Evolutionary conservation across 2,888 invertebrate species (phyloP).

Genomic region (Mellilla xanthometata): DNA sequence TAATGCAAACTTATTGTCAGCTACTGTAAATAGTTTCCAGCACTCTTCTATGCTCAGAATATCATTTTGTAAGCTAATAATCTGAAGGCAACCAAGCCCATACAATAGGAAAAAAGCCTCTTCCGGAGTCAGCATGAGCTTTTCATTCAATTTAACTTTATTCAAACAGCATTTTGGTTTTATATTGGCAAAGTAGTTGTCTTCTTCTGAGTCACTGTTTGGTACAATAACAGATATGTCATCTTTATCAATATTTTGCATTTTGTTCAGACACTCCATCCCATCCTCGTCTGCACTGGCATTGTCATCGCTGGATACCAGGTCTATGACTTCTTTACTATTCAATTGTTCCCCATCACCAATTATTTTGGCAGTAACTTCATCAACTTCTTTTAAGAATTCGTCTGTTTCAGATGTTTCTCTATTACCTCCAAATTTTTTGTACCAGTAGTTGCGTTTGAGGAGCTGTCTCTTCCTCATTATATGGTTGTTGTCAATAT

Average conservation of each 20-base stretch:
- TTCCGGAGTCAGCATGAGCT: slow-evolving; percentile 86
- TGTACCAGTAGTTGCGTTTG: slow-evolving; percentile 81
- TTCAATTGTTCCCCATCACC: slow-evolving; percentile 45
- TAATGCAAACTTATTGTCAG: slow-evolving; percentile 84
- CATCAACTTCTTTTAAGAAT: slow-evolving; percentile 59
- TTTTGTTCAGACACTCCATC: slow-evolving; percentile 31
- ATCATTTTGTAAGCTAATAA: slow-evolving; percentile 77
- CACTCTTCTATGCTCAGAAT: slow-evolving; percentile 75
- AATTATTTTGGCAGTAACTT: slow-evolving; percentile 52
- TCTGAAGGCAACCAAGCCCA: slow-evolving; percentile 85
- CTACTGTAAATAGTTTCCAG: slow-evolving; percentile 82
- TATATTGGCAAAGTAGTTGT: slow-evolving; percentile 83
- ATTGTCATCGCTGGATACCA: slow-evolving; percentile 72
- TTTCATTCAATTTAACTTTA: slow-evolving; percentile 83
- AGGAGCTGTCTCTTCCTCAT: slow-evolving; percentile 84
- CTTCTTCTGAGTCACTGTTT: slow-evolving; percentile 85
- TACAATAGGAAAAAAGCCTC: slow-evolving; percentile 90
- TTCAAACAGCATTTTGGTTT: slow-evolving; percentile 83
- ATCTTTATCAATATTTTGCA: slow-evolving; percentile 44
- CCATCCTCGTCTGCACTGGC: slow-evolving; percentile 35
- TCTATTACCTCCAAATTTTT: slow-evolving; percentile 54
- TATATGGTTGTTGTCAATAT: slow-evolving; percentile 65
- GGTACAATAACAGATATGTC: slow-evolving; percentile 83
- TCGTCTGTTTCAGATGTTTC: slow-evolving; percentile 40
- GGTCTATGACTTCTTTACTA: slow-evolving; percentile 67